phyloP scores from a whole-genome alignment of 2,113 vertebrate species.

The Syrrhaptes paradoxus region DNA sequence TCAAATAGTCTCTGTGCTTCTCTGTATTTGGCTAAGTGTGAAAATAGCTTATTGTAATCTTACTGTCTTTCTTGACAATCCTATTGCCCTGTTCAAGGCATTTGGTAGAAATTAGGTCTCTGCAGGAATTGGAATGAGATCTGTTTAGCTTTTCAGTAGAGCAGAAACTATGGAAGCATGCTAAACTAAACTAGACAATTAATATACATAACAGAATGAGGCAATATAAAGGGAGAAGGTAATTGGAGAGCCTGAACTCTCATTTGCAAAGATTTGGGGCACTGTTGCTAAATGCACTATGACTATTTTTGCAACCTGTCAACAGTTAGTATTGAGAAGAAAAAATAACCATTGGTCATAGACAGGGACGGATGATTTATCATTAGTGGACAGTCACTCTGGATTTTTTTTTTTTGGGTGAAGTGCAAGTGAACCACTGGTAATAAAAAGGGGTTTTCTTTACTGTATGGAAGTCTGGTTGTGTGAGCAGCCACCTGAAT shows the following conservation, averaged over 20 bases:
- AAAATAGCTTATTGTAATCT: not conserved
- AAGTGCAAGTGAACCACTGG: not conserved
- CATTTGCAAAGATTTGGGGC: not conserved
- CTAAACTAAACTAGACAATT: not conserved
- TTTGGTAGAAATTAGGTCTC: constrained; percentile 20
- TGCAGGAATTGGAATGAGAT: constrained; percentile 12
- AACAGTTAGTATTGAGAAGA: not conserved
- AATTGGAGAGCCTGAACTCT: not conserved
- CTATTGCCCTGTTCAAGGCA: not conserved
- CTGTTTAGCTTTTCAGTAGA: not conserved
- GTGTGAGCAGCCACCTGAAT: not conserved
- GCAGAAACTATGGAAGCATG: not conserved
- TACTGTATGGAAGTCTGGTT: not conserved
- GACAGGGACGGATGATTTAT: not conserved
- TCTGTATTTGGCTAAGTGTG: not conserved
- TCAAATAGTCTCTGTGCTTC: not conserved
- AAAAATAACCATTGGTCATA: not conserved
- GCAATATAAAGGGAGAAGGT: not conserved
- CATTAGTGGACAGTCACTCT: not conserved
- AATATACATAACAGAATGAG: not conserved
- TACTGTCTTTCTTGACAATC: not conserved
- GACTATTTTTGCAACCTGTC: not conserved
- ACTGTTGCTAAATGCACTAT: not conserved
- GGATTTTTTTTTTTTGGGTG: not conserved
- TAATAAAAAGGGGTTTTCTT: not conserved